phyloP scores from a whole-genome alignment of 2,113 vertebrate genomes.

The Spea bombifrons region DNA sequence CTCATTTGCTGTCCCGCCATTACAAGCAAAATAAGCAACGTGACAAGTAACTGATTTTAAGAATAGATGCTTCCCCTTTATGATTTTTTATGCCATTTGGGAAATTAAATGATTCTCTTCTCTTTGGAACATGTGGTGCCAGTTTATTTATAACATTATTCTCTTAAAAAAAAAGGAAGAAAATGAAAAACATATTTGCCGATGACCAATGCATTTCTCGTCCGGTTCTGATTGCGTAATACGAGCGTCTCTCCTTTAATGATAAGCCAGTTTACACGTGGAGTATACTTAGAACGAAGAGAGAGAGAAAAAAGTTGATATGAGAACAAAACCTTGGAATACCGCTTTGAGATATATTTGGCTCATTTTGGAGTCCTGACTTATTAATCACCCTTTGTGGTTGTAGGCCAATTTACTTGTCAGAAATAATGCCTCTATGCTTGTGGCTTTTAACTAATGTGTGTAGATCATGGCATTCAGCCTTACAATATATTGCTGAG shows the following conservation, averaged over 20 bases:
- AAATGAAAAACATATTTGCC: neutral
- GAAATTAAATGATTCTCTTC: no score
- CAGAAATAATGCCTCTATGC: slow-evolving; percentile 47
- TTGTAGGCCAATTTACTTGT: slow-evolving; percentile 49
- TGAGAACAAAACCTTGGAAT: slow-evolving; percentile 31
- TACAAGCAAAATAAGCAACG: no score
- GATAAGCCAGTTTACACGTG: slow-evolving; percentile 30
- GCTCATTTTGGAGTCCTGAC: slow-evolving; percentile 27
- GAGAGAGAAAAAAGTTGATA: slow-evolving; percentile 35
- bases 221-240: slow-evolving; percentile 18
- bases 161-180: no score
- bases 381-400: slow-evolving; percentile 48
- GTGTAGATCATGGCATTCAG: slow-evolving; percentile 44
- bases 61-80: no score
- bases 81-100: no score
- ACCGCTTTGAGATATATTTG: slow-evolving; percentile 44
- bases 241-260: slow-evolving; percentile 20
- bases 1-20: no score
- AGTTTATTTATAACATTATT: no score
- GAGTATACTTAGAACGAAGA: slow-evolving; percentile 1
- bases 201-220: slow-evolving; percentile 12
- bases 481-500: slow-evolving; percentile 46
- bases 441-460: slow-evolving; percentile 47
- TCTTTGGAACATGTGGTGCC: no score
- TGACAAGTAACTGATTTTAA: no score